These are phyloP conservation scores for Rhodinocichla rosea DNA, from an alignment of 2,113 vertebrate species.

Conservation along the genomic window DNA sequence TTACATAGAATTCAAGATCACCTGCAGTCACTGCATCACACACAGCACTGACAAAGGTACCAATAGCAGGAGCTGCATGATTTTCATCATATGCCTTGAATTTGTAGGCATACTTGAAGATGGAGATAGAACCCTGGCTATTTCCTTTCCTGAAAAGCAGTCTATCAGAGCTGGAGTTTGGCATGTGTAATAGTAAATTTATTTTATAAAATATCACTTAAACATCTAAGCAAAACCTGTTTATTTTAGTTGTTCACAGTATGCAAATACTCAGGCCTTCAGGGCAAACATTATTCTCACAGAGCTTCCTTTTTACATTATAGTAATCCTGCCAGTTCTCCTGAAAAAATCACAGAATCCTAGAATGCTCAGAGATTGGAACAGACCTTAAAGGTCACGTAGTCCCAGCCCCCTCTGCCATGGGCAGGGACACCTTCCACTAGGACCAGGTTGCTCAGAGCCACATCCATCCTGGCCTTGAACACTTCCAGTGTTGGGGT, in stretches of 20 bases:
- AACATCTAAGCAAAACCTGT: not conserved
- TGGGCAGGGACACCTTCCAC: not conserved
- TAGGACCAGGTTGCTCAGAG: not conserved
- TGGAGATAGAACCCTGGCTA: not conserved
- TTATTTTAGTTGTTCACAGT: not conserved
- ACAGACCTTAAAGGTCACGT: not conserved
- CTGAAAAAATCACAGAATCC: not conserved
- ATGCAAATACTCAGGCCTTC: not conserved
- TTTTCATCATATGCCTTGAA: not conserved
- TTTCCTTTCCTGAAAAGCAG: not conserved
- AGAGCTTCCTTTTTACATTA: not conserved
- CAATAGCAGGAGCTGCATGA: rapidly evolving
- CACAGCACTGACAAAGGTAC: not conserved
- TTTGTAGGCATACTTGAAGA: not conserved
- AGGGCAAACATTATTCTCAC: not conserved
- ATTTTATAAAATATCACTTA: not conserved
- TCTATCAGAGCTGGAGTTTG: not conserved
- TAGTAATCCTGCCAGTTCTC: not conserved
- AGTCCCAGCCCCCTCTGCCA: not conserved
- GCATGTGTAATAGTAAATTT: rapidly evolving
- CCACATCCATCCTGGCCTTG: too few relatives aligned
- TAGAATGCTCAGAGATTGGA: not conserved
- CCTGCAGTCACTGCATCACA: not conserved
- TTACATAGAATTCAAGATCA: not conserved
- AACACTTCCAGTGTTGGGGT: rapidly evolving